Conservation (phyloP, 2,113 vertebrate genomes). For the human region DNA sequence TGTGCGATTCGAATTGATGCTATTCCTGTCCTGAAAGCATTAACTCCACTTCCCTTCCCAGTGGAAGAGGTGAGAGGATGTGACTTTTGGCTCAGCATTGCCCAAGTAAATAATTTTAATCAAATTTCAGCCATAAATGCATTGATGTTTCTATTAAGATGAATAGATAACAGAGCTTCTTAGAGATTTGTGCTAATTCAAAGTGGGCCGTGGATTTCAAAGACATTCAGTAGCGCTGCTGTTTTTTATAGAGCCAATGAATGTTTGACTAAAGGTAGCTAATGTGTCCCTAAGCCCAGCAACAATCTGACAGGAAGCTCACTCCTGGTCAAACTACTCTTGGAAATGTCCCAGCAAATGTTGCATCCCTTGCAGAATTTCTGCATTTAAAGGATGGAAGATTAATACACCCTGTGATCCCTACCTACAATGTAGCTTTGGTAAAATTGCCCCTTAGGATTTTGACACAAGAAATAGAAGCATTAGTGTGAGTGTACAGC, state of each 20-base stretch:
- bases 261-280: neutral
- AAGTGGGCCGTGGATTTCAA: conserved; percentile 34
- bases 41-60: conserved; percentile 64
- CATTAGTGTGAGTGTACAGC: neutral
- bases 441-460: neutral
- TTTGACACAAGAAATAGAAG: neutral
- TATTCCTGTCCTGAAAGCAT: conserved; percentile 69
- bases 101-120: conserved; percentile 55
- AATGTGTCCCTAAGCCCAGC: neutral
- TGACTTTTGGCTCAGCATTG: conserved; percentile 52
- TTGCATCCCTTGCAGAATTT: neutral
- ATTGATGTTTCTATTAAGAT: conserved; percentile 50
- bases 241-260: neutral
- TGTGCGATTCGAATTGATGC: conserved; percentile 66
- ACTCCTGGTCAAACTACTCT: neutral
- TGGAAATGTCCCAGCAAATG: neutral
- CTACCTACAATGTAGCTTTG: neutral
- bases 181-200: neutral
- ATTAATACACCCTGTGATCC: neutral
- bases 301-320: neutral
- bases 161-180: conserved; percentile 13
- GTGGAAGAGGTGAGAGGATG: conserved; percentile 50
- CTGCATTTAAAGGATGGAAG: neutral
- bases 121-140: conserved; percentile 44
- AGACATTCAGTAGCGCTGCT: neutral